Evolutionary conservation across 2,888 invertebrate species (phyloP).

Genomic region (Drosophila peninsularis): DNA sequence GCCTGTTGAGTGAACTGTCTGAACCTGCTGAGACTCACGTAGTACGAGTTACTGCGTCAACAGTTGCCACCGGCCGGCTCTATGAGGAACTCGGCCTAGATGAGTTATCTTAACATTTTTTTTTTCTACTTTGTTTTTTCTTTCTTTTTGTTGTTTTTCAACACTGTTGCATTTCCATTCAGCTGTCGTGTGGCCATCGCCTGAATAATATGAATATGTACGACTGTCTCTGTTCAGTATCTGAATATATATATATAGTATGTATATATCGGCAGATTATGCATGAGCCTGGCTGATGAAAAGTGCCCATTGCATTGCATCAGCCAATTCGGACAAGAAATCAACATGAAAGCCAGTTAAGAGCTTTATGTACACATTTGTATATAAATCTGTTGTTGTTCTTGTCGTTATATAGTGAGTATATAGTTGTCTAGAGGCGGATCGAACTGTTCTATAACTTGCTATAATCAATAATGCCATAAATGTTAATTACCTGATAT

Average conservation of each 20-base stretch:
- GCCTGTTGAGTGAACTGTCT: constrained; percentile 16
- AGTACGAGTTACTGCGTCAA: constrained; percentile 16
- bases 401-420: constrained; percentile 25
- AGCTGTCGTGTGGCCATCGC: constrained; percentile 25
- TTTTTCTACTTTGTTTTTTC: constrained; percentile 1
- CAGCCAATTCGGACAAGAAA: constrained; percentile 78
- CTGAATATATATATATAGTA: constrained; percentile 18
- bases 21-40: constrained; percentile 63
- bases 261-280: constrained; percentile 47
- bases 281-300: constrained; percentile 73
- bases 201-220: constrained; percentile 48
- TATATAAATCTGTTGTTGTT: constrained; percentile 42
- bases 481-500: background rate
- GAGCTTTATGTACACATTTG: constrained; percentile 35
- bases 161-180: constrained; percentile 23
- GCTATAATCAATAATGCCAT: constrained; percentile 1
- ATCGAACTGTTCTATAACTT: constrained; percentile 16
- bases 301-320: constrained; percentile 81
- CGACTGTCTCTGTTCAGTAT: constrained; percentile 14
- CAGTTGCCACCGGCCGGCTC: constrained; percentile 47
- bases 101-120: constrained; percentile 9
- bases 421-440: constrained; percentile 32
- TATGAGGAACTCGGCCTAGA: constrained; percentile 13
- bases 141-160: constrained; percentile 1
- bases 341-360: constrained; percentile 61